Conservation (phyloP, 2,888 invertebrate species). For the Margaritifera margaritifera region DNA sequence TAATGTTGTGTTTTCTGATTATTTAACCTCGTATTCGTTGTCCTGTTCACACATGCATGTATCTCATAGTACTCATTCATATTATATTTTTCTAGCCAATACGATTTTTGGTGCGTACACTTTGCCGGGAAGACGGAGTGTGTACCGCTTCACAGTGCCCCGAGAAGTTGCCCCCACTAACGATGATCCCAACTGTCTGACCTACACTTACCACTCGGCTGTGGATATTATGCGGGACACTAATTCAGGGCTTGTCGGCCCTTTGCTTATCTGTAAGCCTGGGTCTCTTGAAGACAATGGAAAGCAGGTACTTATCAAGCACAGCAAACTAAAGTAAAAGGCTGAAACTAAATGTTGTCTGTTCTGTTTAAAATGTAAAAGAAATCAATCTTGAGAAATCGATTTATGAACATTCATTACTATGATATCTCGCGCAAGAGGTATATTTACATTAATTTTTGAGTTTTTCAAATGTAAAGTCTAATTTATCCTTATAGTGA, state of each 20-base stretch:
- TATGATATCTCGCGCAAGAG: too few species aligned
- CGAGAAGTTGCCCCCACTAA: constrained; percentile 33
- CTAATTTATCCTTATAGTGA: too few species aligned
- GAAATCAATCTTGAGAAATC: not conserved
- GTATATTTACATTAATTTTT: too few species aligned
- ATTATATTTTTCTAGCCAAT: constrained; percentile 7
- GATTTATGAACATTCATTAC: too few species aligned
- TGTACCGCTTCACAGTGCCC: constrained; percentile 38
- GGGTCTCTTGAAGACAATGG: constrained; percentile 32
- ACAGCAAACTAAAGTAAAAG: not conserved
- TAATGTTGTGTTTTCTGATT: too few species aligned
- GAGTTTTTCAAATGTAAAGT: too few species aligned
- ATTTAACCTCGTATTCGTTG: too few species aligned
- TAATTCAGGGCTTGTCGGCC: constrained; percentile 48
- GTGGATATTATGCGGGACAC: constrained; percentile 47
- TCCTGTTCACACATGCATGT: too few species aligned
- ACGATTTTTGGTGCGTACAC: constrained; percentile 29
- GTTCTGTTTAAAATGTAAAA: not conserved
- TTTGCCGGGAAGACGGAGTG: constrained; percentile 19
- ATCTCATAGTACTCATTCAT: too few species aligned
- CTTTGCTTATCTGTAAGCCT: constrained; percentile 46
- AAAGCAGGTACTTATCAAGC: constrained; percentile 21
- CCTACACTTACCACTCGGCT: constrained; percentile 48
- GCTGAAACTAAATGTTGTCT: not conserved
- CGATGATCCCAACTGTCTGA: constrained; percentile 44